Conservation (phyloP, 2,888 invertebrate genomes). For the Ichneumoninae sp. region DNA sequence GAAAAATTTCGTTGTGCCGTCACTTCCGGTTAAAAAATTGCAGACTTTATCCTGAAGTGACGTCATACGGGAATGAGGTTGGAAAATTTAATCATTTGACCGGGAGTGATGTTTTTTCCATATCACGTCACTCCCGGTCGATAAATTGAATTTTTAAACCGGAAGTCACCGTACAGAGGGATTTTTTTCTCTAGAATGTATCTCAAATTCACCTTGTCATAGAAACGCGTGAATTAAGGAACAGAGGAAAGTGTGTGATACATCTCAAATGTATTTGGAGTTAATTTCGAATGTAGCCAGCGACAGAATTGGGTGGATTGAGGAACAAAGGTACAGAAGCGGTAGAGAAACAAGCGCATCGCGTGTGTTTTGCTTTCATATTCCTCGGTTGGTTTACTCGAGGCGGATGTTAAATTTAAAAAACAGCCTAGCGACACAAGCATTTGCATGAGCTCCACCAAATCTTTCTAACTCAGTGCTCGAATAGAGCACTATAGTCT, state of each 20-base stretch:
- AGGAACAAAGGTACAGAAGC: slow-evolving; percentile 7
- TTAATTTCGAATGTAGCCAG: background rate
- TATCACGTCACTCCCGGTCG: too few species aligned
- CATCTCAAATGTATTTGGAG: background rate
- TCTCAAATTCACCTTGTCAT: too few species aligned
- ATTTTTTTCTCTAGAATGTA: too few species aligned
- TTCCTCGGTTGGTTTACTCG: slow-evolving; percentile 53
- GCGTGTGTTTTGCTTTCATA: slow-evolving; percentile 65
- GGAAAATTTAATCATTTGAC: background rate
- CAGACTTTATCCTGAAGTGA: too few species aligned
- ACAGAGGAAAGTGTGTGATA: too few species aligned
- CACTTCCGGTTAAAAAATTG: background rate
- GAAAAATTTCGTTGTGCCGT: background rate
- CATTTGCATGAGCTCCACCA: slow-evolving; percentile 33
- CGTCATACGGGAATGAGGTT: background rate
- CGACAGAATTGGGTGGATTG: too few species aligned
- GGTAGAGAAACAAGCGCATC: slow-evolving; percentile 54
- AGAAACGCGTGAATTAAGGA: too few species aligned
- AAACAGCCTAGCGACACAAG: slow-evolving; percentile 16
- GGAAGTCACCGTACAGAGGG: too few species aligned
- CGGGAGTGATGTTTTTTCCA: background rate
- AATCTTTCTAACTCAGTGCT: slow-evolving; percentile 20
- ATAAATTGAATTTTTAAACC: too few species aligned
- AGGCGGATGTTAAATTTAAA: slow-evolving; percentile 47
- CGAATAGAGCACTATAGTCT: slow-evolving; percentile 11